Evolutionary conservation across 2,888 invertebrate genomes (phyloP), one percentile per base, ranked within the genome.

Genomic region (Incurvaria masculella): DNA sequence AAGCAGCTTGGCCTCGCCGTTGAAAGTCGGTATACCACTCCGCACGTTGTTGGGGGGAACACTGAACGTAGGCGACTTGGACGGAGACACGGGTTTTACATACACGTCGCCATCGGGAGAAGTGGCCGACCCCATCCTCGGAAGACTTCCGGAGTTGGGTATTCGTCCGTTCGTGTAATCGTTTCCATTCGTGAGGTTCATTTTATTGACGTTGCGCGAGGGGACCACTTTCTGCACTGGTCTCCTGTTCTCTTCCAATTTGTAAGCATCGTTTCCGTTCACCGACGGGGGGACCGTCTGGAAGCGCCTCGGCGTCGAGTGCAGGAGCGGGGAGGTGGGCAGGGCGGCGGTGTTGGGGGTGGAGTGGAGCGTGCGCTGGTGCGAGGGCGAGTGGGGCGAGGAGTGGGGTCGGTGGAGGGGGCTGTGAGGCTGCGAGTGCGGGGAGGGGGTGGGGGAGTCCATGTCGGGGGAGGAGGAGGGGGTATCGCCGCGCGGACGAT

Each of bases 181-280:
- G 50, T 74, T 71, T 46, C 72, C 80, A 55, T 72, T 81, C 8
- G 80, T 76, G 55, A 79, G 71, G 49, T 60, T 65, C 2, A 70
- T 72, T 53, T 69, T 74, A 21, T 49, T 57, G 51, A 64, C 80
- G 59, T 86, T 87, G 55, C 89, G 80, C n/a, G 89, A 89, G 2
- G 90, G 89, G 23, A 84, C 86, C 6, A 90, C 90, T 70, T 90
- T 91, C 64, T 89, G 89, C 19, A 90, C 84, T 6, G 90, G 90
- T 62, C 87, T 82, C 61, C 84, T 86, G 53, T 79, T 80, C 49
- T 78, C 78, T 52, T 76, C 75, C 14, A 50, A 44, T 51, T 75
- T 75, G 10, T 74, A 72, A n/a, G 41, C 45, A 20, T 27, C n/a
- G 53, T 68, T 69, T 16, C 72, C 69, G 19, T 44, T 48, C 8